Conservation (phyloP, 2,797 vertebrate genomes). For the Pristis pectinata region DNA sequence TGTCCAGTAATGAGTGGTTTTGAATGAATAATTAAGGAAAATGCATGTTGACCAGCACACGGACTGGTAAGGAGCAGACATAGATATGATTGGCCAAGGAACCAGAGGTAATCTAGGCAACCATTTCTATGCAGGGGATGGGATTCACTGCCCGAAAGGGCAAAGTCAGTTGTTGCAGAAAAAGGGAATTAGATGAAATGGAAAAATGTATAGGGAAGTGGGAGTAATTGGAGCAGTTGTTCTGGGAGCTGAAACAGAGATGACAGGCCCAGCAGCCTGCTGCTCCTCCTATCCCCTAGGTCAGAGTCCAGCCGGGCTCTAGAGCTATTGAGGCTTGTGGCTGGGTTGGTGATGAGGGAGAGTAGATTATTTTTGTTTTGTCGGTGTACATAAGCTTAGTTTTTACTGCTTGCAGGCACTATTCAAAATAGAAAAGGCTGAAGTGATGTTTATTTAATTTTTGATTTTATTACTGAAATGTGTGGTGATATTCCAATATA, state of each 20-base stretch:
- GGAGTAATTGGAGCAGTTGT: no score
- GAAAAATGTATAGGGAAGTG: not conserved
- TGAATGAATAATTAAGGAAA: no score
- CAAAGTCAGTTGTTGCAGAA: no score
- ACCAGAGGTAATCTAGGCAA: no score
- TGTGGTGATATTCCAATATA: slow-evolving; percentile 28
- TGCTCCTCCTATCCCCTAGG: not conserved
- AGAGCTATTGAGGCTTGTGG: not conserved
- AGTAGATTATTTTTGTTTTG: not conserved
- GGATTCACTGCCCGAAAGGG: no score
- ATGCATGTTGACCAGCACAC: no score
- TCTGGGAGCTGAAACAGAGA: not conserved
- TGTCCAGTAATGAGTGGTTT: no score
- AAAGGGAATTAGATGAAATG: not conserved
- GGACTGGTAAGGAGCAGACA: no score
- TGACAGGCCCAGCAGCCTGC: not conserved
- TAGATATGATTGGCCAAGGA: no score
- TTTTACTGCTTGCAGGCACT: not conserved
- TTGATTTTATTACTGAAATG: slow-evolving; percentile 36
- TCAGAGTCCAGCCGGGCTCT: not conserved
- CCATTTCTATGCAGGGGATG: no score
- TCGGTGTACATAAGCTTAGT: not conserved
- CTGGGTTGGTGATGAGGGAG: no score
- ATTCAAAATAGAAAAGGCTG: not conserved
- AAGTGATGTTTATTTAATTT: not conserved